These are phyloP conservation scores for Gymnopithys bicolor DNA, from an alignment of 2,797 vertebrate species.

Conservation along the genomic window DNA sequence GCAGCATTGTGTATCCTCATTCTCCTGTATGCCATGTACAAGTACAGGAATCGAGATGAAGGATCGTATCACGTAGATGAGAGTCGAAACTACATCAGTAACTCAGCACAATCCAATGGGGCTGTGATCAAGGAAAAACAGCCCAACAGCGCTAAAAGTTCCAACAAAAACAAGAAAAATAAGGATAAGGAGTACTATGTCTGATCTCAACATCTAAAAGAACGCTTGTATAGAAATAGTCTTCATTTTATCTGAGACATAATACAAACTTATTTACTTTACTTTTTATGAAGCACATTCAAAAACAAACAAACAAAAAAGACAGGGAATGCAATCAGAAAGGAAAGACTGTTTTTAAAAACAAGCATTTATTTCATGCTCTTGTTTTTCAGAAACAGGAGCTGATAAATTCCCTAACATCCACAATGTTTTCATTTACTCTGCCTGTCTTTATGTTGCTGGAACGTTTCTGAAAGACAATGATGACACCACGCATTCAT, in stretches of 20 bases:
- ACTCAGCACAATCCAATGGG: conserved; percentile 98
- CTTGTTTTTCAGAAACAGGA: conserved; percentile 85
- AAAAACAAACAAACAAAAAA: conserved; percentile 77
- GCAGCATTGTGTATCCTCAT: conserved; percentile 98
- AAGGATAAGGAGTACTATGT: conserved; percentile 99
- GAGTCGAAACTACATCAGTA: conserved; percentile 99
- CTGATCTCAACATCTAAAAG: conserved; percentile 88
- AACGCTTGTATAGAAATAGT: conserved; percentile 94
- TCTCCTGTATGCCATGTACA: conserved; percentile 99
- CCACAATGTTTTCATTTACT: conserved; percentile 89
- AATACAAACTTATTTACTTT: conserved; percentile 90
- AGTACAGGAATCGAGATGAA: conserved; percentile 97
- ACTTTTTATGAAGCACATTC: conserved; percentile 87
- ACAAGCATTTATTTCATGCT: conserved; percentile 84
- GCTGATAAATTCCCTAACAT: conserved; percentile 85
- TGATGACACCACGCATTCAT: conserved; percentile 84
- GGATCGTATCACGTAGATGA: conserved; percentile 98
- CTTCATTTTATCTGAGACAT: conserved; percentile 91
- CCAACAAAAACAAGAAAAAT: conserved; percentile 97
- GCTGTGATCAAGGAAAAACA: conserved; percentile 96
- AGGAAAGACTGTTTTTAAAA: conserved; percentile 85
- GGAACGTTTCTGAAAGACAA: conserved; percentile 88
- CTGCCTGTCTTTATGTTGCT: conserved; percentile 94
- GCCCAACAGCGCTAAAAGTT: conserved; percentile 89
- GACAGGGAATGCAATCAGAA: conserved; percentile 85